Base-by-base conservation (phyloP, 37 sponge, comb jelly and placozoan genomes). In the Ephydatia muelleri region DNA sequence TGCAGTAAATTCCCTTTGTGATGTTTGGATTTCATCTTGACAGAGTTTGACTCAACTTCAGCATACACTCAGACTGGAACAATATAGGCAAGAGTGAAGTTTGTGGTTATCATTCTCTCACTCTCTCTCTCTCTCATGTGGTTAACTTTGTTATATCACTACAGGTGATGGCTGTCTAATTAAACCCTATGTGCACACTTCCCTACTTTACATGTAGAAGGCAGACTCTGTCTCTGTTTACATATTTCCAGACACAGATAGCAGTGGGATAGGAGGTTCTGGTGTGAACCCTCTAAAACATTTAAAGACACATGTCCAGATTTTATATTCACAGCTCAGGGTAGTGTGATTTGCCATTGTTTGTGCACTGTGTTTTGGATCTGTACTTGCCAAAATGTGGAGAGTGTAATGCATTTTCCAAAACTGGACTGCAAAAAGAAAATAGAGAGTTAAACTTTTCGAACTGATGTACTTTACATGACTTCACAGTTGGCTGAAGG, bases 361-460 rank as follows among this genome's bases (percentile, higher is more conserved):
- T 6, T 85, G 78, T 69, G 64, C 29, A 5, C 64, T 85, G 49
- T 68, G 72, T 64, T 85, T 85, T 85, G 79, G 72, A 27, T 49
- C 78, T n/a, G n/a, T n/a, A n/a, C n/a, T n/a, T n/a, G n/a, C n/a
- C n/a, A n/a, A n/a, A n/a, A n/a, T n/a, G n/a, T 28, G 86, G 86
- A 78, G 86, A 67, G 70, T 85, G 2, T 85, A 67, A 49, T 85
- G 78, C 78, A 85, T 85, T 16, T 85, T 85, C 64, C 70, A 85
- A 38, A 85, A 85, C 70, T 79, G 79, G 23, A 31, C 75, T 48
- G 71, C 36, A 79, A 69, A 68, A 22, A 85, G 78, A 40, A 85
- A 85, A 72, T 79, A 79, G 68, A 29, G 23, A 29, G 19, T 57
- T 43, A 28, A 57, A n/a, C n/a, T n/a, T n/a, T n/a, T n/a, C n/a